Conservation (phyloP, 1,140 invertebrate genomes). For the Conus ventricosus region DNA sequence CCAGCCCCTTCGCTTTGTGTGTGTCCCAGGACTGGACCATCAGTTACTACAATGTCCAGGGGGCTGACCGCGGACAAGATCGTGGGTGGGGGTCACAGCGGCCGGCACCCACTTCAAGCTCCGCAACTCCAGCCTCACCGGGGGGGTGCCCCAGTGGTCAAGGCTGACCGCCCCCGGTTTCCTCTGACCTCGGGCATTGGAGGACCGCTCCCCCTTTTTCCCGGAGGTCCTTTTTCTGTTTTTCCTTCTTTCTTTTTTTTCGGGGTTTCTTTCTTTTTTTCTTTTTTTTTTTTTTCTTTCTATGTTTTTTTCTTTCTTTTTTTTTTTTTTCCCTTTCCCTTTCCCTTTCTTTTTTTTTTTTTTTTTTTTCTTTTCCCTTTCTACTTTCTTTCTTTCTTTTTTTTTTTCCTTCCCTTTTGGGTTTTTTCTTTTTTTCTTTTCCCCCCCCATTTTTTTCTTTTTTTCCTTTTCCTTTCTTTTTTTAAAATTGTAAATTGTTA, state of each 20-base stretch:
- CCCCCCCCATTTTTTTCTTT: no score
- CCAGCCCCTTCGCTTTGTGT: slow-evolving; percentile 11
- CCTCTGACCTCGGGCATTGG: slow-evolving; percentile 1
- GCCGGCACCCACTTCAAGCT: slow-evolving; percentile 37
- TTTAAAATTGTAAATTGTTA: no score
- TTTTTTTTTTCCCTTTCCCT: no score
- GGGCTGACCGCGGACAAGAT: slow-evolving; percentile 96
- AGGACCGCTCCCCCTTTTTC: slow-evolving; percentile 9
- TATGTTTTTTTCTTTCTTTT: no score
- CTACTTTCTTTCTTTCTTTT: no score
- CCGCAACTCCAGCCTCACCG: background rate
- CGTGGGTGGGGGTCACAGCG: slow-evolving; percentile 92
- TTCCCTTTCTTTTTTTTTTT: no score
- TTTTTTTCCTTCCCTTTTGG: no score
- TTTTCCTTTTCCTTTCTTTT: no score
- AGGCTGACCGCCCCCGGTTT: background rate
- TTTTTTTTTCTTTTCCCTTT: no score
- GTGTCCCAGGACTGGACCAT: slow-evolving; percentile 38
- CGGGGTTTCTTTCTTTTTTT: background rate
- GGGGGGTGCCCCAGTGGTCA: slow-evolving; percentile 36
- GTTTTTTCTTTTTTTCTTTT: no score
- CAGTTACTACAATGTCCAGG: slow-evolving; percentile 33
- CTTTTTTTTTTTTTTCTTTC: no score
- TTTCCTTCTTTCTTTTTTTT: no score
- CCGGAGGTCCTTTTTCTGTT: slow-evolving; percentile 4